Base-by-base conservation (phyloP, 2,113 vertebrate genomes). In the Platichthys stellatus region DNA sequence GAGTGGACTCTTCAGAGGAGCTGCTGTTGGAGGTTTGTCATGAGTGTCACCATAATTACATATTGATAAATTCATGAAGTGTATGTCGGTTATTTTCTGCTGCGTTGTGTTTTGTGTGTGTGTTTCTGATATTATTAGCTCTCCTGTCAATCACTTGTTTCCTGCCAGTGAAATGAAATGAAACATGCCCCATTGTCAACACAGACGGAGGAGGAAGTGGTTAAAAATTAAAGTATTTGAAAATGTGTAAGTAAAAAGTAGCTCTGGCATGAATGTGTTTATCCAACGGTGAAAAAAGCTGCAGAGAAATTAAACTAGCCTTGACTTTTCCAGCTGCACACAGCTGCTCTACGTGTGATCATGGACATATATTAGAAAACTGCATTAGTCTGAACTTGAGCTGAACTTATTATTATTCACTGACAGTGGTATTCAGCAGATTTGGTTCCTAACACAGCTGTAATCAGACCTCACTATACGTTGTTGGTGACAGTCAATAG, bases 41-140 rank as follows among this genome's bases (percentile, higher is more conserved):
- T 43, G 80, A 88, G 86, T 83, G 82, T 88, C 88, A 78, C 81
- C 82, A 77, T 90, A 90, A 92, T 92, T 90, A 88, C 76, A 90
- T 72, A 88, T 85, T 83, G 78, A 91, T 85, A 81, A 75, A 93
- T 93, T 91, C 92, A 93, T 87, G 83, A 92, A 62, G 87, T 92
- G 92, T 81, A 74, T 64, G 80, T 45, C 1, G 20, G 0, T 28
- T 87, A 87, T 74, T 90, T 83, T 90, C 60, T 82, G 85, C 87
- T 71, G 78, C 63, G 71, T 86, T 74, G 63, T 86, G 80, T 79
- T 91, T 90, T 73, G 64, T 74, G 68, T 84, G 76, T 89, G 51
- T 53, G 51, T 53, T 53, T 74, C 21, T 26, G 62, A 76, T 85
- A 74, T 91, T 82, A 74, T 89, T 86, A 82, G 80, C 84, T 63